Conservation (phyloP, 2,113 vertebrate species). For the Laterallus jamaicensis region DNA sequence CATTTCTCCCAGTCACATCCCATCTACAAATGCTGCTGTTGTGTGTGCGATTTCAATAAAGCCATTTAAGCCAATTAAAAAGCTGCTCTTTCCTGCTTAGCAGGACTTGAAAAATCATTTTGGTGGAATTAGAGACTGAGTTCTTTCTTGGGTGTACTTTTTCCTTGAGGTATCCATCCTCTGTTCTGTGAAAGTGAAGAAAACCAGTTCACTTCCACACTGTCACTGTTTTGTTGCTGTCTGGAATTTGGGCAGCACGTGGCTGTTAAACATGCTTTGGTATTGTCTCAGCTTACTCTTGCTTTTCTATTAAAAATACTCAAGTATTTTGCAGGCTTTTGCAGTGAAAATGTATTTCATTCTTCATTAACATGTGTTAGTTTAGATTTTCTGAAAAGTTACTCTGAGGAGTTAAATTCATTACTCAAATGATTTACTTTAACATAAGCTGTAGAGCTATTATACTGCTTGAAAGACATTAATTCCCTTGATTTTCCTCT, state of each 20-base stretch:
- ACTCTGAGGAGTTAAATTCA: not conserved
- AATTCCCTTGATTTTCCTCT: constrained; percentile 53
- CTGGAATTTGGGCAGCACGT: not conserved
- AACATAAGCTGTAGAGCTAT: not conserved
- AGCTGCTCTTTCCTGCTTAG: not conserved
- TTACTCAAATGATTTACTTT: constrained; percentile 36
- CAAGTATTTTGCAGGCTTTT: not conserved
- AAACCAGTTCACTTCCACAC: not conserved
- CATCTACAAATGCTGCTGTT: not conserved
- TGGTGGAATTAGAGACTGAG: not conserved
- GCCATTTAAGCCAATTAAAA: not conserved
- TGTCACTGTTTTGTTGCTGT: not conserved
- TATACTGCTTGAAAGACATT: constrained; percentile 32
- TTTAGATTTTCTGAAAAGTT: not conserved
- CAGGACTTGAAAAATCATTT: not conserved
- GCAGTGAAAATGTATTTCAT: not conserved
- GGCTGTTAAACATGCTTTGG: not conserved
- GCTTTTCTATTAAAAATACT: not conserved
- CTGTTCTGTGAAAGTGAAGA: not conserved
- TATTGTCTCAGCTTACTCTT: not conserved
- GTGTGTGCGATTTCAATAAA: not conserved
- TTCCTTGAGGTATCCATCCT: not conserved
- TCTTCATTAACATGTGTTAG: not conserved
- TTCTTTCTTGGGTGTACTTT: not conserved
- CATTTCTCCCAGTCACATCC: not conserved